Evolutionary conservation across 1,140 invertebrate species (phyloP).

Genomic region (Colletes gigas): DNA sequence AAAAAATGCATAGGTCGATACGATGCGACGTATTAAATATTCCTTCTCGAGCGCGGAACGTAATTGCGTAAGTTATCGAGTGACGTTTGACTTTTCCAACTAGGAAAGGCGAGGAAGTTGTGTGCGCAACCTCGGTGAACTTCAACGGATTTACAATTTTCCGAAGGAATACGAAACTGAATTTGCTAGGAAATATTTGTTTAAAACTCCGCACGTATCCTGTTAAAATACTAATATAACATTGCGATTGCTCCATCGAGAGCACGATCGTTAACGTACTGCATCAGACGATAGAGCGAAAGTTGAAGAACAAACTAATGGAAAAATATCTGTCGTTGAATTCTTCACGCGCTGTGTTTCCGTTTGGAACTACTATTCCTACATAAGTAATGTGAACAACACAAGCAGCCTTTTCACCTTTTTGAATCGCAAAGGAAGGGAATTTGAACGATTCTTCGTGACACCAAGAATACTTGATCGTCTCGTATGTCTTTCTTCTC

Average conservation of each 20-base stretch:
- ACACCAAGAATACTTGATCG: too few species aligned
- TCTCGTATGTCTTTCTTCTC: too few species aligned
- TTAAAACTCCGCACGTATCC: neutral
- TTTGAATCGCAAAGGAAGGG: too few species aligned
- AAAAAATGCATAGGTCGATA: neutral
- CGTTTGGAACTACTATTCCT: too few species aligned
- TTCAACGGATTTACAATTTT: neutral
- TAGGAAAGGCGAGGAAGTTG: neutral
- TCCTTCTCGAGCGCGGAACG: slow-evolving; percentile 1
- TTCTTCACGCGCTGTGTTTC: neutral
- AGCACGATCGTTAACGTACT: too few species aligned
- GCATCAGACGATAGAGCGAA: too few species aligned
- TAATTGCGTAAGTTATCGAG: slow-evolving; percentile 27
- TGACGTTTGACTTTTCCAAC: neutral
- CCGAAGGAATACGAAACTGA: neutral
- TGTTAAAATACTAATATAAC: neutral
- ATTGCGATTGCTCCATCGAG: neutral
- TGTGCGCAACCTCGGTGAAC: neutral
- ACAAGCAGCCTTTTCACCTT: too few species aligned
- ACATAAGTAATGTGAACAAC: too few species aligned
- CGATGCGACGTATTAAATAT: slow-evolving; percentile 4
- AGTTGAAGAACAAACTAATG: neutral
- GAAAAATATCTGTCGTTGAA: neutral
- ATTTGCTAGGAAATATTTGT: neutral
- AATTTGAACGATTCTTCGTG: too few species aligned